Conservation (phyloP, 2,888 invertebrate species). For the Drosophila subquinaria region DNA sequence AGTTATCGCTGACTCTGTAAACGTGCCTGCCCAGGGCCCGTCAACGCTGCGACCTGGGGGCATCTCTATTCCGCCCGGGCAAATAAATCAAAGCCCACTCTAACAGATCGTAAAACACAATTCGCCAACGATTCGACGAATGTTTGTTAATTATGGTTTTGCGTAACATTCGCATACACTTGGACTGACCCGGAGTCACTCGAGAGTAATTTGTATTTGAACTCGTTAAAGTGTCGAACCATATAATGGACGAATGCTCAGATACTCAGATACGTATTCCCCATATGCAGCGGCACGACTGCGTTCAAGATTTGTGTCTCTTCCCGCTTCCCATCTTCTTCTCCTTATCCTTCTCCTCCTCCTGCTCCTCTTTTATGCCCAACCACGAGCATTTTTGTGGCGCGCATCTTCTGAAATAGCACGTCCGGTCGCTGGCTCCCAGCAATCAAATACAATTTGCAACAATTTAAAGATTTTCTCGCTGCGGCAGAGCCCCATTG, state of each 20-base stretch:
- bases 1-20: constrained; percentile 47
- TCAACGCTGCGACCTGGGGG: neutral
- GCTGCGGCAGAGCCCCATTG: constrained; percentile 55
- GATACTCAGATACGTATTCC: constrained; percentile 43
- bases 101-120: constrained; percentile 68
- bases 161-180: constrained; percentile 63
- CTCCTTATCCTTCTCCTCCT: neutral
- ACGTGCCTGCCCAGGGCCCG: constrained; percentile 23
- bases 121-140: constrained; percentile 61
- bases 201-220: constrained; percentile 77
- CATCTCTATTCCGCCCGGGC: constrained; percentile 37
- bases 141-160: constrained; percentile 79
- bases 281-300: constrained; percentile 74
- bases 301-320: constrained; percentile 50
- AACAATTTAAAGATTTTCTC: constrained; percentile 74
- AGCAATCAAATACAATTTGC: constrained; percentile 71
- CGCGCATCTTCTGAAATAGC: constrained; percentile 70
- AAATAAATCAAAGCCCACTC: constrained; percentile 68
- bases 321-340: neutral
- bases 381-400: constrained; percentile 11
- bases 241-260: constrained; percentile 58
- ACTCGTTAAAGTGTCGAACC: constrained; percentile 76
- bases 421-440: constrained; percentile 64
- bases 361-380: neutral
- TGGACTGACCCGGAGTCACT: constrained; percentile 47